Percentiles rank a stretch among this genome's conserved stretches.
phyloP scores from a whole-genome alignment of 1,140 invertebrate genomes.

The Hylaeus volcanicus region DNA sequence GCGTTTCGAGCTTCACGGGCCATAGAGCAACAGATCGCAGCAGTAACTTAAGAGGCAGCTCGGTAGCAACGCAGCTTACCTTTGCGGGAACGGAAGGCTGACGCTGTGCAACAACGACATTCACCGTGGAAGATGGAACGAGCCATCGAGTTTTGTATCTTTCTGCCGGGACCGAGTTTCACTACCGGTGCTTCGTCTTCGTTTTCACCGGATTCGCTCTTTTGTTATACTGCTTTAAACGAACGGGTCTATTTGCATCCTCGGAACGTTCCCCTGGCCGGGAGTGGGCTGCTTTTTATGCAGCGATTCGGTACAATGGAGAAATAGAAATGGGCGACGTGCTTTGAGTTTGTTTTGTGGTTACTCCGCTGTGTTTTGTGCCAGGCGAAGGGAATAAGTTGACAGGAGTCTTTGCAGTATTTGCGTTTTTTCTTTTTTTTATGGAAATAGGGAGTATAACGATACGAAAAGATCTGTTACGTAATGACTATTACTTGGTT shows the following conservation, averaged over 20 bases:
- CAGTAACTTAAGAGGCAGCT: conserved; percentile 63
- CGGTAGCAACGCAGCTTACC: conserved; percentile 55
- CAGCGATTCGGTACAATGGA: too few relatives aligned
- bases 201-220: conserved; percentile 1
- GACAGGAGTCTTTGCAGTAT: too few relatives aligned
- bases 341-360: too few relatives aligned
- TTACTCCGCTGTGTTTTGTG: background rate
- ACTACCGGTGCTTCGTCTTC: conserved; percentile 25
- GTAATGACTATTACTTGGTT: too few relatives aligned
- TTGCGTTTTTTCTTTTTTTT: too few relatives aligned
- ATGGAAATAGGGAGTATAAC: too few relatives aligned
- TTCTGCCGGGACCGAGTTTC: background rate
- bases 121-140: conserved; percentile 8
- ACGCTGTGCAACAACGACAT: conserved; percentile 23
- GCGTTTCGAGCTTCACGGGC: conserved; percentile 69
- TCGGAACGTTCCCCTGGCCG: background rate
- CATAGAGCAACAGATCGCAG: conserved; percentile 68
- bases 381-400: too few relatives aligned
- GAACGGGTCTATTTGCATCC: conserved; percentile 25
- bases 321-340: too few relatives aligned
- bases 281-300: too few relatives aligned
- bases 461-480: too few relatives aligned
- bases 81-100: conserved; percentile 17
- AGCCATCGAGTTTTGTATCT: background rate
- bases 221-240: conserved; percentile 17